These are phyloP conservation scores for Tetraneura akinire DNA, from an alignment of 1,140 invertebrate genomes.

Conservation along the genomic window DNA sequence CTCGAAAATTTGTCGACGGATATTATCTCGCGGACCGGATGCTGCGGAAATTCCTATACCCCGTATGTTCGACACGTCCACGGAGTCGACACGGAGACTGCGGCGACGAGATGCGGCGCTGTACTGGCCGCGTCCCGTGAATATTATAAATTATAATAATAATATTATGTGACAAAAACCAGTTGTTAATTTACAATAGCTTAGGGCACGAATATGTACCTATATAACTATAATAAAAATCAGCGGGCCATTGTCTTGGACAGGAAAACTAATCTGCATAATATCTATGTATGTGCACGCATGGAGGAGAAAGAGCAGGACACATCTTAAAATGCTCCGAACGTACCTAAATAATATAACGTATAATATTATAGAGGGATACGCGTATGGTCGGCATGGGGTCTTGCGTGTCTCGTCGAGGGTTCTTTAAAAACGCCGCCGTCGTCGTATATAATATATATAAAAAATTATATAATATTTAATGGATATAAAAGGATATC, in stretches of 20 bases:
- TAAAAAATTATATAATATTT: conserved; percentile 18
- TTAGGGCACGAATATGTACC: no score
- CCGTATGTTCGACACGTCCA: no score
- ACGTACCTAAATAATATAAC: no score
- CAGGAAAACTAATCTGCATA: conserved; percentile 47
- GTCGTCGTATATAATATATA: background rate
- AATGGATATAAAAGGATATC: conserved; percentile 28
- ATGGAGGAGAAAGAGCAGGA: background rate
- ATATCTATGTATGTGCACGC: conserved; percentile 3
- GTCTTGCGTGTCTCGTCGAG: conserved; percentile 19
- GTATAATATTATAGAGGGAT: no score
- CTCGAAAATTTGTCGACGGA: background rate
- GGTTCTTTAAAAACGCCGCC: conserved; percentile 34
- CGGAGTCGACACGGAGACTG: no score
- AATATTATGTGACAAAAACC: conserved; percentile 20
- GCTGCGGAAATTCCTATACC: background rate
- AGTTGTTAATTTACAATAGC: conserved; percentile 14
- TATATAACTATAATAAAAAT: background rate
- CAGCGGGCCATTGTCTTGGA: conserved; percentile 38
- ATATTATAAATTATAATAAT: no score
- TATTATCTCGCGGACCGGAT: background rate
- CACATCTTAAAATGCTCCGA: conserved; percentile 8
- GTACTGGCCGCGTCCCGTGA: background rate
- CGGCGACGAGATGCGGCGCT: background rate
- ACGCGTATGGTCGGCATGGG: conserved; percentile 30